Conservation (phyloP, 1,140 invertebrate genomes). For the Hestina assimilis region DNA sequence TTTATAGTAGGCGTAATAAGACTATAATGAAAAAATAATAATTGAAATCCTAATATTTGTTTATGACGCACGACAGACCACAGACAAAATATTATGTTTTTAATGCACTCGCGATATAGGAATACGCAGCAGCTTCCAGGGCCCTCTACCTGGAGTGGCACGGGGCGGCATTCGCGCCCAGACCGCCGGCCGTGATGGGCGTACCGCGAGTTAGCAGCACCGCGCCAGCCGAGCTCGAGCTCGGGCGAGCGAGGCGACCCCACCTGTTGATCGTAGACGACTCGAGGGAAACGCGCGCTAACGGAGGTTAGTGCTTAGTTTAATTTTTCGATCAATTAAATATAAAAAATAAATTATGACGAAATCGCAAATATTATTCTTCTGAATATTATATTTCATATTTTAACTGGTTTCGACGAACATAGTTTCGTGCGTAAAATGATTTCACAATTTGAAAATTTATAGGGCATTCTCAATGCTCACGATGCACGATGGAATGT, state of each 20-base stretch:
- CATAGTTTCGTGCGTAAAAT: too few species aligned
- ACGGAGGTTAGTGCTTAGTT: slow-evolving; percentile 58
- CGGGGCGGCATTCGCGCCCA: slow-evolving; percentile 55
- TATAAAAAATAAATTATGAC: too few species aligned
- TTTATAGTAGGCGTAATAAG: too few species aligned
- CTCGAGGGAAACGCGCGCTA: slow-evolving; percentile 55
- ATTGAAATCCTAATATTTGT: not conserved
- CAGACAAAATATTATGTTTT: slow-evolving; percentile 1
- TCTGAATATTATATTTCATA: too few species aligned
- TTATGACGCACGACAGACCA: not conserved
- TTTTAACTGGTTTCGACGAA: too few species aligned
- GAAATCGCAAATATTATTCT: too few species aligned
- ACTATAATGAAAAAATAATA: too few species aligned
- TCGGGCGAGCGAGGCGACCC: slow-evolving; percentile 56
- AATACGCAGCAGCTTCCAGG: slow-evolving; percentile 25
- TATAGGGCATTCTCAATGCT: too few species aligned
- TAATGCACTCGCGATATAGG: slow-evolving; percentile 6
- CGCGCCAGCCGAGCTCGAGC: slow-evolving; percentile 57
- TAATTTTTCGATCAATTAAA: slow-evolving; percentile 8
- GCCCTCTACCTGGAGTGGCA: slow-evolving; percentile 19
- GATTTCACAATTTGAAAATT: too few species aligned
- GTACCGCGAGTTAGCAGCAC: slow-evolving; percentile 54
- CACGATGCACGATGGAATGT: too few species aligned
- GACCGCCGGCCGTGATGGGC: slow-evolving; percentile 65
- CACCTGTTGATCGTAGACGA: slow-evolving; percentile 75